These are phyloP conservation scores for Sipunculus nudus DNA, from an alignment of 2,888 invertebrate genomes.

Conservation along the genomic window DNA sequence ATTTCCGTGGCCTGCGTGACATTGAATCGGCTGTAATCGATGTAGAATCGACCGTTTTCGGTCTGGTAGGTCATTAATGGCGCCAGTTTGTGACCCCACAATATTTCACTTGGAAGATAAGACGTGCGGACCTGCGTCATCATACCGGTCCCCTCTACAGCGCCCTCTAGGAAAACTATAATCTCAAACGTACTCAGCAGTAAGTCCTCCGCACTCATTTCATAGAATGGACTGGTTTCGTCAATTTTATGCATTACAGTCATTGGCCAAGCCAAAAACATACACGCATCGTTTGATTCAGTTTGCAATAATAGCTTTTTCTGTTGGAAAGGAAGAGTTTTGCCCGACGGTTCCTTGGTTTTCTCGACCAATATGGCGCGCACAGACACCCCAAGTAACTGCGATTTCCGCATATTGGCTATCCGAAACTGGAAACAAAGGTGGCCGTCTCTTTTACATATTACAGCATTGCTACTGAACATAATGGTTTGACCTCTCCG, in stretches of 20 bases:
- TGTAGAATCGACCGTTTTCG: slow-evolving; percentile 24
- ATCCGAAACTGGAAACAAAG: slow-evolving; percentile 65
- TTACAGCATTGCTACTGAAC: slow-evolving; percentile 89
- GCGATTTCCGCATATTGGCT: slow-evolving; percentile 63
- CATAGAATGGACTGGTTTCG: slow-evolving; percentile 30
- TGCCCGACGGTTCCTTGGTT: no score
- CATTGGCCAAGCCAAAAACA: slow-evolving; percentile 98
- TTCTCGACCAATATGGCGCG: slow-evolving; percentile 91
- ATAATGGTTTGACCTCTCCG: slow-evolving; percentile 92
- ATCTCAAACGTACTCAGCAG: slow-evolving; percentile 31
- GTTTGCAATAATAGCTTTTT: slow-evolving; percentile 90
- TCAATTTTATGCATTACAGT: slow-evolving; percentile 75
- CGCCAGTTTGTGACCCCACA: slow-evolving; percentile 37
- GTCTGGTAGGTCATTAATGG: slow-evolving; percentile 24
- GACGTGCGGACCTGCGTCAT: slow-evolving; percentile 36
- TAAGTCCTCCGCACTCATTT: slow-evolving; percentile 30
- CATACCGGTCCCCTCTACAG: slow-evolving; percentile 36
- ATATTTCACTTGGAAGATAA: slow-evolving; percentile 35
- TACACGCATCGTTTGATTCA: slow-evolving; percentile 82
- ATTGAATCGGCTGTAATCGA: slow-evolving; percentile 41
- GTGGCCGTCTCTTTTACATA: slow-evolving; percentile 72
- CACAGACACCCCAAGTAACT: slow-evolving; percentile 82
- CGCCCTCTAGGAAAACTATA: slow-evolving; percentile 38
- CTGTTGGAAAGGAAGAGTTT: slow-evolving; percentile 94
- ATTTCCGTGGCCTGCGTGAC: slow-evolving; percentile 47